Conservation (phyloP, 2,888 invertebrate species). For the Lasiommata megera region DNA sequence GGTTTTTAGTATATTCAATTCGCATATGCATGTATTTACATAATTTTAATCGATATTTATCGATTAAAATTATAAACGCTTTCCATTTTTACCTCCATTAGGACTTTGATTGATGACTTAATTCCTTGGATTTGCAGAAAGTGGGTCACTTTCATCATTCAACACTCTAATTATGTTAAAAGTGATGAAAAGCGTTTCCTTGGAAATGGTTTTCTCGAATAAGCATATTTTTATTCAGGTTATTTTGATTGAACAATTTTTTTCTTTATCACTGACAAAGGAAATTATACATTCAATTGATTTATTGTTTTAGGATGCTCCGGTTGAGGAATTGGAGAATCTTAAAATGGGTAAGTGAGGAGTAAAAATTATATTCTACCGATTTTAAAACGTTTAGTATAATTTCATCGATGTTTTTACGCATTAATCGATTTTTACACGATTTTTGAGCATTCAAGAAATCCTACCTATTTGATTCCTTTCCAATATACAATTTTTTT, state of each 20-base stretch:
- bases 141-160: conserved; percentile 6
- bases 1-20: too few species aligned
- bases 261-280: background rate
- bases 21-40: too few species aligned
- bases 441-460: too few species aligned
- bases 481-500: too few species aligned
- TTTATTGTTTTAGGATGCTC: conserved; percentile 63
- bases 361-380: too few species aligned
- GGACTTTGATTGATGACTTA: conserved; percentile 18
- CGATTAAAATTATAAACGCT: conserved; percentile 11
- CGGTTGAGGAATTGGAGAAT: conserved; percentile 69
- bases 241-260: background rate
- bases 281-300: background rate
- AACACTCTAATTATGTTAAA: background rate
- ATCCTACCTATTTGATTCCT: too few species aligned
- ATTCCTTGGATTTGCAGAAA: conserved; percentile 8
- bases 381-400: too few species aligned
- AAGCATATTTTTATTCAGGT: background rate
- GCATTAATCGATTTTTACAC: too few species aligned
- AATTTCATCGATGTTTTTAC: too few species aligned
- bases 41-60: too few species aligned
- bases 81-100: conserved; percentile 10
- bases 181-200: background rate
- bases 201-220: background rate
- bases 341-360: conserved; percentile 60